These are phyloP conservation scores for Belonocnema kinseyi DNA, from an alignment of 1,140 invertebrate genomes.

Conservation along the genomic window DNA sequence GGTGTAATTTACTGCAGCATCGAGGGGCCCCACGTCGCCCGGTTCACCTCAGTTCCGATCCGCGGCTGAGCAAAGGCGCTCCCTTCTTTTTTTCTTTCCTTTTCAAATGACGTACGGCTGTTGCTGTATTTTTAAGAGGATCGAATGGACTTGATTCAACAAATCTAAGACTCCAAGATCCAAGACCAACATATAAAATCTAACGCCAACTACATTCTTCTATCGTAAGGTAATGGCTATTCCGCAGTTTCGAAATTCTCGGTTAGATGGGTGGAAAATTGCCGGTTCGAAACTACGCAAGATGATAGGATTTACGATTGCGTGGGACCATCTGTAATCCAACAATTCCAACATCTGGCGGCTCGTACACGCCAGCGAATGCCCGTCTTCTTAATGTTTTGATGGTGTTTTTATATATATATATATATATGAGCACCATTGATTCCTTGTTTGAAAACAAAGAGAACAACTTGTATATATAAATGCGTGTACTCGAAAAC, in stretches of 20 bases:
- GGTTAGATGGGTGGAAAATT: not conserved
- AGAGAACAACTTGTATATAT: conserved; percentile 1
- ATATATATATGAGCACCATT: not conserved
- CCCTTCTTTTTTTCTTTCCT: not conserved
- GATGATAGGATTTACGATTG: conserved; percentile 28
- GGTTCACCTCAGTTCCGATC: conserved; percentile 28
- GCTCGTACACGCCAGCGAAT: conserved; percentile 18
- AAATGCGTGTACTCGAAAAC: conserved; percentile 11
- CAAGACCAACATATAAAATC: not conserved
- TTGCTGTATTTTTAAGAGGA: not conserved
- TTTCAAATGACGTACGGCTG: not conserved
- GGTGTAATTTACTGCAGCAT: conserved; percentile 13
- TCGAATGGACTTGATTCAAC: not conserved
- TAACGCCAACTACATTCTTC: not conserved
- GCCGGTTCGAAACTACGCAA: conserved; percentile 1
- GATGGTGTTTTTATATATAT: conserved; percentile 1
- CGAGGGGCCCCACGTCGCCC: conserved; percentile 9
- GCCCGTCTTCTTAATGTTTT: not conserved
- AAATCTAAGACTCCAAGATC: too few species aligned
- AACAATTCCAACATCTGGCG: conserved; percentile 29
- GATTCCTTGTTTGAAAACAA: conserved; percentile 17
- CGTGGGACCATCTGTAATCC: conserved; percentile 30
- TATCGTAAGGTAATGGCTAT: not conserved
- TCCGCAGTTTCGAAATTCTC: conserved; percentile 10
- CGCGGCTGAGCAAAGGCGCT: conserved; percentile 21